These are phyloP conservation scores for Sphenopsis melanotis DNA, from an alignment of 2,797 vertebrate species.

Conservation along the genomic window DNA sequence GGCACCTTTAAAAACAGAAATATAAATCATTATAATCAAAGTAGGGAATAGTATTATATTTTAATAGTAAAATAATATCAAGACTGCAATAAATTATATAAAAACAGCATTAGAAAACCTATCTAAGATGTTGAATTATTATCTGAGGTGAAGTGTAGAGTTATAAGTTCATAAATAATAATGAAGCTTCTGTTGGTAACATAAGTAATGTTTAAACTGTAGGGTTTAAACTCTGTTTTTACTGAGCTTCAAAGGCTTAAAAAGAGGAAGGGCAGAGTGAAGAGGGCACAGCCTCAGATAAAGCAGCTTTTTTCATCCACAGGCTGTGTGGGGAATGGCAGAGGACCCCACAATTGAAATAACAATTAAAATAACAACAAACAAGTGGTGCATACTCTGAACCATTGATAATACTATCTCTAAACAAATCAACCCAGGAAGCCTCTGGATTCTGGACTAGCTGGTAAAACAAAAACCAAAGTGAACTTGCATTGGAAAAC, in stretches of 20 bases:
- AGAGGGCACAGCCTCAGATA: neutral
- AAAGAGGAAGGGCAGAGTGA: neutral
- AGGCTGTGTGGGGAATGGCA: neutral
- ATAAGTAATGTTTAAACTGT: neutral
- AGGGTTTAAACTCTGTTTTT: neutral
- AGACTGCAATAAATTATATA: constrained; percentile 12
- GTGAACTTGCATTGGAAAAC: neutral
- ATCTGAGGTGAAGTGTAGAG: constrained; percentile 25
- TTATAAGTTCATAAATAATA: constrained; percentile 56
- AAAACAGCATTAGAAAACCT: neutral
- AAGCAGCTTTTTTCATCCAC: neutral
- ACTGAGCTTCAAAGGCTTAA: neutral
- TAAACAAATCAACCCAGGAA: neutral
- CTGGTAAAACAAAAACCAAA: neutral
- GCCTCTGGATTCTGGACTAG: neutral
- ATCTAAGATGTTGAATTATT: constrained; percentile 35
- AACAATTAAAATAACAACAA: neutral
- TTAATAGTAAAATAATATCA: constrained; percentile 52
- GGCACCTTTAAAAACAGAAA: constrained; percentile 34
- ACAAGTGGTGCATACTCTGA: neutral
- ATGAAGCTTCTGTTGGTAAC: constrained; percentile 29
- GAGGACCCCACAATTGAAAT: neutral
- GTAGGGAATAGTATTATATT: constrained; percentile 19
- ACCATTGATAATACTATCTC: neutral
- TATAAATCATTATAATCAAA: constrained; percentile 58